Base-by-base conservation (phyloP, 2,888 invertebrate species). In the Eremobia ochroleuca region DNA sequence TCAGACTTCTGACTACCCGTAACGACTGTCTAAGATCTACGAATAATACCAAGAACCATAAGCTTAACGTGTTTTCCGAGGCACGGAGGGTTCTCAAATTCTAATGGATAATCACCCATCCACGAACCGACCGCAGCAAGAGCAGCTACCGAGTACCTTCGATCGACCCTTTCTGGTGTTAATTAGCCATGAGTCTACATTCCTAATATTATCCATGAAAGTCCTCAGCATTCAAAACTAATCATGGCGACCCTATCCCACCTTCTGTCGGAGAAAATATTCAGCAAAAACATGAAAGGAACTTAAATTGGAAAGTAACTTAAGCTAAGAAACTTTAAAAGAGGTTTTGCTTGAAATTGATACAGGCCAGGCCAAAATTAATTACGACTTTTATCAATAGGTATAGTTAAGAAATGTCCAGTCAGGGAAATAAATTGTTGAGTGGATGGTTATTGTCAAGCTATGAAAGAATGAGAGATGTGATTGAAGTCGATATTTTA, bases 281-380 rank as follows among this genome's bases (percentile, higher is more conserved):
- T 91, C 88, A 85, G 86, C 85, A 88, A 90, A 88, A 90, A 86
- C 88, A 81, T 86, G 89, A 88, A 88, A 86, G 86, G 85, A 93
- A 93, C 90, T 92, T 93, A 92, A 92, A 94, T 94, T 93, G 90
- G 91, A 91, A 87, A 89, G 83, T 87, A 89, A 90, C 89, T 87
- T 86, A 81, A 15, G 64, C 71, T 49, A 72, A 1, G 64, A 58
- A 86, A 83, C 81, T 87, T 86, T 72, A 72, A 78, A 77, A 76
- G 79, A 78, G 83, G 79, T 76, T 88, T 77, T 73, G 31, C 73
- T 72, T 68, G 74, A 59, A 81, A 87, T 77, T 85, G 81, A 87
- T 85, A 85, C 74, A 59, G 68, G 74, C 55, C 78, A 71, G 73
- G 62, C 67, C 58, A 83, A 81, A 83, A 78, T 74, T 68, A 87